Evolutionary conservation across 2,888 invertebrate genomes (phyloP), one percentile per base, ranked within the genome.

Genomic region (Drosophila quinaria): DNA sequence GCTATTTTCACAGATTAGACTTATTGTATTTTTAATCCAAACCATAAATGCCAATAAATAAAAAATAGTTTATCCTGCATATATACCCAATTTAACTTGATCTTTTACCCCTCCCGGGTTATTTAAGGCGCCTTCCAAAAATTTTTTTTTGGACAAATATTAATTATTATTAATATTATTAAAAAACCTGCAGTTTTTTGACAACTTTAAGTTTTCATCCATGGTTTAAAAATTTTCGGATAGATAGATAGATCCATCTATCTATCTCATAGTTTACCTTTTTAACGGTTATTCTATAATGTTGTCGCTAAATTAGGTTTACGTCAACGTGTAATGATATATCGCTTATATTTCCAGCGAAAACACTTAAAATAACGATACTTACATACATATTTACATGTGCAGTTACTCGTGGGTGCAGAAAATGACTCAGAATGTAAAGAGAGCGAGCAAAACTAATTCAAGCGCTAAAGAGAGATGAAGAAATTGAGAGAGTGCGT

Each of bases 1-100:
- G 51, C 25, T 58, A 56, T 56, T 44, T 64, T 61, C 55, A 42
- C 19, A 47, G 6, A 13, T 56, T 65, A 60, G 55, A 49, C 71
- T 55, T 74, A 66, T 70, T 58, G 19, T 70, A 74, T 58, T 35
- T 69, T 31, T 70, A 70, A 58, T 25, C 37, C n/a, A 41, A 49
- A 55, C 52, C 46, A 74, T 35, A 58, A 22, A 60, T 51, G 37
- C 9, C 22, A 31, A 47, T 31, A 56, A 75, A 74, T 67, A 75
- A 71, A 68, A 33, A 54, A 61, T 56, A 58, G 75, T 54, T 50
- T 17, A 58, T 49, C 64, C 50, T 73, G 73, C 72, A 76, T 51
- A 64, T 68, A 59, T 10, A 31, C 56, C 50, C 58, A 47, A 29
- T 17, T 50, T 5, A 29, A 62, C 15, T 11, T 4, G 5, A 3